Evolutionary conservation across 2,888 invertebrate genomes (phyloP).

Genomic region (Scotopteryx bipunctaria): DNA sequence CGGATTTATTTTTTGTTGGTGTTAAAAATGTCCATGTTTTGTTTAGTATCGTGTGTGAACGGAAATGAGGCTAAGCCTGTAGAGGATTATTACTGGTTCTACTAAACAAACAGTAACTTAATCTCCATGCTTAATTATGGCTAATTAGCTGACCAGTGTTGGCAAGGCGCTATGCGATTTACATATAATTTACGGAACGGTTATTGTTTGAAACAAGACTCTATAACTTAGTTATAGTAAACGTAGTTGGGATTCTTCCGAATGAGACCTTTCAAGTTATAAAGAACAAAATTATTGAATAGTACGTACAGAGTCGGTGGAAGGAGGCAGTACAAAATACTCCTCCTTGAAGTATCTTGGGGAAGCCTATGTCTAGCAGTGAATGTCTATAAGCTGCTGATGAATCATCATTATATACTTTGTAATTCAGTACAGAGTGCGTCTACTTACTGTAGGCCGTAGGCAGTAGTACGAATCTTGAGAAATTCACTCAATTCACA

Average conservation of each 20-base stretch:
- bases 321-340: too few species aligned
- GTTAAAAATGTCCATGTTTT: conserved; percentile 14
- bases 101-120: conserved; percentile 23
- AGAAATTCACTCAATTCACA: too few species aligned
- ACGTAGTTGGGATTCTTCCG: not conserved
- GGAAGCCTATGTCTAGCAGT: too few species aligned
- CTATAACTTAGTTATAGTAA: not conserved
- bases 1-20: conserved; percentile 1
- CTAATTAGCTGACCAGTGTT: conserved; percentile 20
- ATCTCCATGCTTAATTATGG: conserved; percentile 21
- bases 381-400: too few species aligned
- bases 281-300: too few species aligned
- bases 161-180: conserved; percentile 7
- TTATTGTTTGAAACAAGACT: not conserved
- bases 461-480: too few species aligned
- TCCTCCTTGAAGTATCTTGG: too few species aligned
- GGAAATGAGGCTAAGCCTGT: conserved; percentile 19
- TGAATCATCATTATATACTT: too few species aligned
- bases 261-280: too few species aligned
- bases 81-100: conserved; percentile 19
- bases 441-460: too few species aligned
- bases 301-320: too few species aligned
- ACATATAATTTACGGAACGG: not conserved
- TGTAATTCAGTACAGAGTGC: too few species aligned
- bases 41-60: conserved; percentile 14